phyloP scores from a whole-genome alignment of 2,113 vertebrate species.

The Australoheros scitulus region DNA sequence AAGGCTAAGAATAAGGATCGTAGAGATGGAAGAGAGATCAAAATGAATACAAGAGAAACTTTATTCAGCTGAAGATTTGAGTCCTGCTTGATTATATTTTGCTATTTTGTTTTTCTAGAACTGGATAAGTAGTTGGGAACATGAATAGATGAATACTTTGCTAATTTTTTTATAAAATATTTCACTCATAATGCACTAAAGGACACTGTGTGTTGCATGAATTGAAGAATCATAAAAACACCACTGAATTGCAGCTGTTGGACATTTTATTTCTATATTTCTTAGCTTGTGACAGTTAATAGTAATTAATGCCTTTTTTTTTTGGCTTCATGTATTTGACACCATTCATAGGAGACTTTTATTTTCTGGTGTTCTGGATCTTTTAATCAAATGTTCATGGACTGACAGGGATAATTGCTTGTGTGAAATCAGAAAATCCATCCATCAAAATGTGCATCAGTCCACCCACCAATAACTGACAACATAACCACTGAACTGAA shows the following conservation, averaged over 20 bases:
- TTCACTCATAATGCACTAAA: background rate
- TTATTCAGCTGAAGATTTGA: slow-evolving; percentile 16
- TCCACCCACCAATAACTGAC: background rate
- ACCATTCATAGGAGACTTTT: background rate
- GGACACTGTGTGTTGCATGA: background rate
- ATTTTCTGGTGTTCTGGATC: background rate
- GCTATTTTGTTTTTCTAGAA: background rate
- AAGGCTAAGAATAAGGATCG: background rate
- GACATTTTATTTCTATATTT: slow-evolving; percentile 15
- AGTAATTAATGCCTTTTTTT: background rate
- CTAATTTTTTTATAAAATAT: background rate
- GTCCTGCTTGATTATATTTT: background rate
- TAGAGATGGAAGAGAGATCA: background rate
- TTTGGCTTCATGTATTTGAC: background rate
- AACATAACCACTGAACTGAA: background rate
- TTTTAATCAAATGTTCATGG: background rate
- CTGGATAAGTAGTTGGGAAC: background rate
- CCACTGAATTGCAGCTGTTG: background rate
- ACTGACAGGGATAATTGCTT: background rate
- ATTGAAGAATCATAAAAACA: background rate
- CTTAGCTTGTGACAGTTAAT: background rate
- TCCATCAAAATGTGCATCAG: background rate
- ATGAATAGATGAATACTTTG: background rate
- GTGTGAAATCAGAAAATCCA: background rate
- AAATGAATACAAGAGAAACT: background rate